These are phyloP conservation scores for Hippopotamyrus pictus DNA, from an alignment of 2,797 vertebrate species.

Conservation along the genomic window DNA sequence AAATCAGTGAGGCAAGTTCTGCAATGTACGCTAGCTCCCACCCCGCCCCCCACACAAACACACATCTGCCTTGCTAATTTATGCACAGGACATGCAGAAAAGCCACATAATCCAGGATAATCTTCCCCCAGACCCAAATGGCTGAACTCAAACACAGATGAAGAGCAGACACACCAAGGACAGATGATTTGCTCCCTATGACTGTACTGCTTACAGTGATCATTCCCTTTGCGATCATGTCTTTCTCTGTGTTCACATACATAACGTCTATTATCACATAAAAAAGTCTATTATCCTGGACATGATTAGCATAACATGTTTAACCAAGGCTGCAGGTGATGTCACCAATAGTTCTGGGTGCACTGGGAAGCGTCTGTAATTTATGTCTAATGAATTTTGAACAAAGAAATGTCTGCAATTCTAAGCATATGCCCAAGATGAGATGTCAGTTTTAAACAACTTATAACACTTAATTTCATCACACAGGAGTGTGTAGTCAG, in stretches of 20 bases:
- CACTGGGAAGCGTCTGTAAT: neutral
- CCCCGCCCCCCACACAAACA: neutral
- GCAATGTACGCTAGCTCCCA: neutral
- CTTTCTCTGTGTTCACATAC: neutral
- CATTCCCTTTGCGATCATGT: neutral
- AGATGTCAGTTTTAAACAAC: neutral
- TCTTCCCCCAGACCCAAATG: neutral
- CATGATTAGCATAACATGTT: neutral
- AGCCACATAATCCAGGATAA: neutral
- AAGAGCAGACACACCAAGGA: neutral
- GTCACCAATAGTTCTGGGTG: neutral
- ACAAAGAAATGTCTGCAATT: neutral
- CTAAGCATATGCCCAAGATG: neutral
- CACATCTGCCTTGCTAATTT: neutral
- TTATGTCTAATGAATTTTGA: neutral
- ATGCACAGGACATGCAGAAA: neutral
- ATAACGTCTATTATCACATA: too few relatives aligned
- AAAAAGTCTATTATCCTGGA: neutral
- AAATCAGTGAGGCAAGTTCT: neutral
- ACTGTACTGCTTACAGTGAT: neutral
- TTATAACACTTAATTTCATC: neutral
- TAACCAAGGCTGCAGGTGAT: neutral
- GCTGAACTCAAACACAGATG: neutral
- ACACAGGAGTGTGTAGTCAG: neutral
- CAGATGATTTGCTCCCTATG: neutral